These are phyloP conservation scores for Corynorhinus townsendii DNA, from an alignment of 2,113 vertebrate genomes.

Conservation along the genomic window DNA sequence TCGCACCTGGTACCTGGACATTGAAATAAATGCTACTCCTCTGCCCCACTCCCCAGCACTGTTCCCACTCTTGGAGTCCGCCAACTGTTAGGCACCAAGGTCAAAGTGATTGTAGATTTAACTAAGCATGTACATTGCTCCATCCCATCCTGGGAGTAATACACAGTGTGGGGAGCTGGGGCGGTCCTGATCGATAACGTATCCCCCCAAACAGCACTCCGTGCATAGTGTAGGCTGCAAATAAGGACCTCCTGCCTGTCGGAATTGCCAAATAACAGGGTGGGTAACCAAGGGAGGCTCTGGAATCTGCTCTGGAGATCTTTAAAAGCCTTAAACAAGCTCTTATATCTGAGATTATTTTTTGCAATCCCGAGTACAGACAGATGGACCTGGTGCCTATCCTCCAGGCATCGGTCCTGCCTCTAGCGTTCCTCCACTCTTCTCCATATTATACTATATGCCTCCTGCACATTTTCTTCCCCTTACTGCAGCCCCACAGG, in stretches of 20 bases:
- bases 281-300: constrained; percentile 25
- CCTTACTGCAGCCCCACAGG: background rate
- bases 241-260: constrained; percentile 16
- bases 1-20: background rate
- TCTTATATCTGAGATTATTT: background rate
- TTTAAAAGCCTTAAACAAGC: background rate
- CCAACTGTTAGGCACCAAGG: background rate
- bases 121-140: background rate
- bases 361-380: background rate
- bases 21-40: background rate
- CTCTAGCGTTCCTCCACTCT: background rate
- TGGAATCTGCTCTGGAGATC: constrained; percentile 18
- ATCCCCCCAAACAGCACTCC: background rate
- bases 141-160: background rate
- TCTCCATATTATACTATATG: fast-evolving
- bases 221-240: background rate
- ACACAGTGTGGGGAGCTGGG: background rate
- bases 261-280: background rate
- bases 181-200: background rate
- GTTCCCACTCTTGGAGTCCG: fast-evolving
- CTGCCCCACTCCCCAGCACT: no score
- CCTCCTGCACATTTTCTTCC: background rate
- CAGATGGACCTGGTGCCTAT: background rate
- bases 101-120: background rate
- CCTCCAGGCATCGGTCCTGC: fast-evolving